These are phyloP conservation scores for Trachemys scripta DNA, from an alignment of 2,113 vertebrate genomes.

Conservation along the genomic window DNA sequence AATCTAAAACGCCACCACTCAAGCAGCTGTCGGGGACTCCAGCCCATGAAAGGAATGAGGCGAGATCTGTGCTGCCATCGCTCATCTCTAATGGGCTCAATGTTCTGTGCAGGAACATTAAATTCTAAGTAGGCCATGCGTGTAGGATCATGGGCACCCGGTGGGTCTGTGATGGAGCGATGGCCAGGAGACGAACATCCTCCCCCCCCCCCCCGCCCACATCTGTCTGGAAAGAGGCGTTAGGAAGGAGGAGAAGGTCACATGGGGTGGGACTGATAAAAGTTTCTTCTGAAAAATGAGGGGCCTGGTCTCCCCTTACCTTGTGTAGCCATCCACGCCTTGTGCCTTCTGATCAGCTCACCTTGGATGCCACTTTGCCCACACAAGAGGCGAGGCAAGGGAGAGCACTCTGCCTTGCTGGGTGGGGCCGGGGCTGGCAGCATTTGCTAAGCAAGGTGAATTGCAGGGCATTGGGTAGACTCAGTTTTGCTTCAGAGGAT, in stretches of 20 bases:
- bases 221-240: neutral
- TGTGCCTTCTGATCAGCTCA: neutral
- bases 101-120: slow-evolving; percentile 25
- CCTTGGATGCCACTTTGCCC: neutral
- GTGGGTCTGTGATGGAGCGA: neutral
- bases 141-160: neutral
- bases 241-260: neutral
- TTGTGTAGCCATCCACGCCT: neutral
- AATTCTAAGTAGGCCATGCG: neutral
- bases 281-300: neutral
- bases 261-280: neutral
- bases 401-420: neutral
- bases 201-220: neutral
- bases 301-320: neutral
- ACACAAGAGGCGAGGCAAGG: neutral
- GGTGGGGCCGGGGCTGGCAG: no score
- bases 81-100: neutral
- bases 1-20: neutral
- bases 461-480: neutral
- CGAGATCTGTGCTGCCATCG: neutral
- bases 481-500: neutral
- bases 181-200: neutral
- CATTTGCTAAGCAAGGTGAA: no score
- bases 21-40: neutral
- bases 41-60: neutral